Base-by-base conservation (phyloP, 1,140 invertebrate genomes). In the Panagrolaimus sp. region DNA sequence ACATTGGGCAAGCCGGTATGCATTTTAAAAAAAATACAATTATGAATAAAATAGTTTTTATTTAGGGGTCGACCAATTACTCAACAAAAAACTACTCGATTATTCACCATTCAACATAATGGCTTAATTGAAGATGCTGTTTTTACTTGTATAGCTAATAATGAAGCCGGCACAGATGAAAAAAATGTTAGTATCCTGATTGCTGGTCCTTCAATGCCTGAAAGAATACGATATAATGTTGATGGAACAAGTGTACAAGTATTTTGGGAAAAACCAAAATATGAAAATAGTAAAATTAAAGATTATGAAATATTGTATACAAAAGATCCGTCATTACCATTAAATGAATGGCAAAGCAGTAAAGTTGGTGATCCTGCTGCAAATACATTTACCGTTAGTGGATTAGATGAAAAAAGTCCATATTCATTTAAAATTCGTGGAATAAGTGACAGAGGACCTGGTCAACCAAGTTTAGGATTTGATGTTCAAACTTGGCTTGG, bases 251-350 rank as follows among this genome's bases (percentile, higher is more conserved):
- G 71, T 31, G 67, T 82, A 13, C 70, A 78, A 38, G 63, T 82
- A 38, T 74, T 79, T 53, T 82, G 80, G 80, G 74, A 82, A 45
- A 57, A 65, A 44, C 80, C 80, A 42, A 66, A 72, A 48, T 76
- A 83, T 44, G 75, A 78, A 8, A 82, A 82, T 61, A 81, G 79
- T 25, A 70, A 74, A n/a, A 83, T 82, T 65, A 69, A 66, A 43
- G 81, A 83, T 44, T 82, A 82, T 48, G 81, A 83, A 67, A 69
- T 82, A 11, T 64, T 78, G 25, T 82, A 79, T 62, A 82, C 81
- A 1, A 77, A 81, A 64, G 78, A 80, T 62, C 74, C 74, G 8
- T 65, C 68, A 20, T 31, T 73, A 53, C 79, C 80, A 20, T 66
- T 73, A n/a, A 69, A 82, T 65, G 68, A 83, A 65, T 82, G 80